Evolutionary conservation across 1,140 invertebrate species (phyloP), one percentile per base, ranked within the genome.

Genomic region (Tetramorium parvispinum): DNA sequence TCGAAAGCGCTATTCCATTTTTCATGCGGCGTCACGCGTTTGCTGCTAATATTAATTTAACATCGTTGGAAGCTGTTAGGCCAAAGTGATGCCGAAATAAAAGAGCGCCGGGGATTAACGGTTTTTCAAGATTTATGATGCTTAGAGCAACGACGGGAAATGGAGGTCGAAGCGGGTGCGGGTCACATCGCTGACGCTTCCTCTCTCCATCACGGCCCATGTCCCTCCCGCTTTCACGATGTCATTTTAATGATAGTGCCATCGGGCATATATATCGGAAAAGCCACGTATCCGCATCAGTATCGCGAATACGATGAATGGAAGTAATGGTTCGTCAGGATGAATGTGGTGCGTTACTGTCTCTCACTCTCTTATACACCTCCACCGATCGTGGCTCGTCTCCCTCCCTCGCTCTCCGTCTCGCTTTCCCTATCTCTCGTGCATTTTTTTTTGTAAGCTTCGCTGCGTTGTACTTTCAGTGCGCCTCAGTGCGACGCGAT

Each of bases 211-310:
- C 73, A 61, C 85, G 18, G 13, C 32, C 46, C 53, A 27, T 43
- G 40, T 61, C 55, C 87, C 77, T 43, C 79, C 71, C 78, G 79
- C 77, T 85, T 85, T 85, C 88, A 57, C 85, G 85, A 90, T 90
- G 91, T 91, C 91, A 92, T 92, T 92, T 92, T 92, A 92, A 92
- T 92, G 91, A 92, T 88, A 91, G 85, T 75, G 85, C 90, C 85
- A 88, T 57, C 87, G 87, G 85, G 87, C 87, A 91, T 87, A 59
- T 78, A 83, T 89, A 91, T 91, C 91, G 83, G 63, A 57, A 81
- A 70, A 68, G 76, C 85, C 73, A 68, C 78, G 83, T 77, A 81
- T 87, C 68, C 61, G 59, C 87, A 87, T 79, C 85, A 75, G 91
- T 91, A 90, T 91, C 87, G 85, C 89, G 88, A 87, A 89, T 73